phyloP scores from a whole-genome alignment of 2,888 invertebrate genomes.

The Hemaris fuciformis region DNA sequence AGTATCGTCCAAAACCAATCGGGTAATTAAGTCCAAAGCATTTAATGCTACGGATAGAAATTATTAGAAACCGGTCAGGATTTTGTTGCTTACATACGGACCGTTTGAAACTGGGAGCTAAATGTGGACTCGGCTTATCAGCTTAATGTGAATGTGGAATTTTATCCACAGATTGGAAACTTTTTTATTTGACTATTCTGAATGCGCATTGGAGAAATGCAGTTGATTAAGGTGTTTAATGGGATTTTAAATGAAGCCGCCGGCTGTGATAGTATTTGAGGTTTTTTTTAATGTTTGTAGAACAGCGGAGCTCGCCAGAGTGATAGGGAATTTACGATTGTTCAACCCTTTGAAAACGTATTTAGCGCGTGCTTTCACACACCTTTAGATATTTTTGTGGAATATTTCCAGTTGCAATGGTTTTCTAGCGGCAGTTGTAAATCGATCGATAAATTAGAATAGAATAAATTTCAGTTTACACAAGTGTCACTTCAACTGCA shows the following conservation, averaged over 20 bases:
- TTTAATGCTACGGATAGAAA: constrained; percentile 53
- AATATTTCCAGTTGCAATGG: no score
- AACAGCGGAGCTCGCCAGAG: not conserved
- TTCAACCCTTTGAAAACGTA: not conserved
- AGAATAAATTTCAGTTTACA: no score
- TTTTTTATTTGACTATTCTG: constrained; percentile 42
- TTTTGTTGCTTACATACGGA: constrained; percentile 37
- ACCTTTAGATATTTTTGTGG: no score
- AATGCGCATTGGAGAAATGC: constrained; percentile 30
- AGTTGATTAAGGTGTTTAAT: constrained; percentile 40
- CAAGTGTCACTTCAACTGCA: no score
- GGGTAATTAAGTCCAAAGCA: constrained; percentile 58
- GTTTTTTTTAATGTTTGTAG: not conserved
- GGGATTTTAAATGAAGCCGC: constrained; percentile 23
- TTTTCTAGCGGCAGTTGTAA: no score
- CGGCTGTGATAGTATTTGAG: constrained; percentile 7
- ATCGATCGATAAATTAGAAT: no score
- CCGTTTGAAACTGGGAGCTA: constrained; percentile 43
- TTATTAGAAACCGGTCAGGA: constrained; percentile 57
- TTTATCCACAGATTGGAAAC: constrained; percentile 36
- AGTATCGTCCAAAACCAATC: constrained; percentile 48
- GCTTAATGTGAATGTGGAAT: constrained; percentile 54
- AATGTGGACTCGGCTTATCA: constrained; percentile 56
- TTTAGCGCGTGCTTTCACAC: not conserved
- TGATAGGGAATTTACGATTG: not conserved